Conservation (phyloP, 2,113 vertebrate genomes). For the Morone saxatilis region DNA sequence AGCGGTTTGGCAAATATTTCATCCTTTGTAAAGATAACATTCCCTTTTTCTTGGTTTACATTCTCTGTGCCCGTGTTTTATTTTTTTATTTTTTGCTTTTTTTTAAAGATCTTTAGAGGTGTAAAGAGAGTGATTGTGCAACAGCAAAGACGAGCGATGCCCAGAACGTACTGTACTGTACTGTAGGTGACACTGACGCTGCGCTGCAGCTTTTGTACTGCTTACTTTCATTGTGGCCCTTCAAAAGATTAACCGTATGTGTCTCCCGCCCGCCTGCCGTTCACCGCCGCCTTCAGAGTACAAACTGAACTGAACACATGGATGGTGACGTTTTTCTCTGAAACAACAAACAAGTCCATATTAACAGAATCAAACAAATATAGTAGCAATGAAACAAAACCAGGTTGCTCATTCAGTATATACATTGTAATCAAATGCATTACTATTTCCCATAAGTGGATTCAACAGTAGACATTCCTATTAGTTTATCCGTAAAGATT, state of each 20-base stretch:
- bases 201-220: slow-evolving; percentile 72
- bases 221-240: slow-evolving; percentile 24
- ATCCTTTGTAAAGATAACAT: slow-evolving; percentile 45
- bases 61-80: slow-evolving; percentile 69
- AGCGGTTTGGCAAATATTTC: slow-evolving; percentile 57
- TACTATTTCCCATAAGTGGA: slow-evolving; percentile 71
- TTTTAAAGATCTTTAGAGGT: slow-evolving; percentile 35
- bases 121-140: slow-evolving; percentile 72
- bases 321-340: slow-evolving; percentile 69
- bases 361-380: slow-evolving; percentile 61
- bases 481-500: slow-evolving; percentile 70
- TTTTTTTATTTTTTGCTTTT: no score
- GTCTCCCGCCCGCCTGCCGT: slow-evolving; percentile 36
- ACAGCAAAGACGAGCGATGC: slow-evolving; percentile 66
- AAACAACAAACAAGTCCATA: slow-evolving; percentile 74
- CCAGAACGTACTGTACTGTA: slow-evolving; percentile 36
- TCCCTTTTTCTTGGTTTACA: slow-evolving; percentile 68
- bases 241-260: slow-evolving; percentile 26
- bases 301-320: slow-evolving; percentile 63
- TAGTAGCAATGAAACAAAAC: slow-evolving; percentile 74
- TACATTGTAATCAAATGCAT: slow-evolving; percentile 79
- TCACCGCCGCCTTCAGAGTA: slow-evolving; percentile 49
- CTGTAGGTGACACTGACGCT: slow-evolving; percentile 45
- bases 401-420: slow-evolving; percentile 77
- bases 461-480: slow-evolving; percentile 78